Evolutionary conservation across 2,888 invertebrate genomes (phyloP).

Genomic region (Hoplodrina ambigua): DNA sequence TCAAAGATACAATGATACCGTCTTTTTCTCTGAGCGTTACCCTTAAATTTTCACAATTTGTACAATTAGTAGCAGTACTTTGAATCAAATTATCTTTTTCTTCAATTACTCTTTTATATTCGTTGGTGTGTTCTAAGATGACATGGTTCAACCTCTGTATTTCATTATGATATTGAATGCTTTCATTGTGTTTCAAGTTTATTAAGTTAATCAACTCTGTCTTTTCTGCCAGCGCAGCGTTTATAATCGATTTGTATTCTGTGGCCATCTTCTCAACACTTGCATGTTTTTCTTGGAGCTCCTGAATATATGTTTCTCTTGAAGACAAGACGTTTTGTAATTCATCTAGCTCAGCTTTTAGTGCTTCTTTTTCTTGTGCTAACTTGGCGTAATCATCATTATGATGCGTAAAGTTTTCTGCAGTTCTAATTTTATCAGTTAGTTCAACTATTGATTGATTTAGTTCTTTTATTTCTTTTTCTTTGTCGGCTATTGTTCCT

Average conservation of each 20-base stretch:
- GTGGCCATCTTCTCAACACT: conserved; percentile 72
- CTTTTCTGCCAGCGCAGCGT: conserved; percentile 88
- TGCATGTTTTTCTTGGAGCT: conserved; percentile 70
- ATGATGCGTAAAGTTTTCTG: conserved; percentile 72
- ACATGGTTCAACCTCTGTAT: conserved; percentile 94
- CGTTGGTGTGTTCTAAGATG: conserved; percentile 87
- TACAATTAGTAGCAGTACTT: conserved; percentile 69
- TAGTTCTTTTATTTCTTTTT: conserved; percentile 83
- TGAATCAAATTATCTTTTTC: conserved; percentile 76
- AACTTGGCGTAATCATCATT: conserved; percentile 78
- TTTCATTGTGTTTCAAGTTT: conserved; percentile 96
- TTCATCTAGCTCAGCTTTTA: conserved; percentile 73
- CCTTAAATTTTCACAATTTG: conserved; percentile 77
- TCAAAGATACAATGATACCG: conserved; percentile 78
- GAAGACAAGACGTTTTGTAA: conserved; percentile 66
- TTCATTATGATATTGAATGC: conserved; percentile 95
- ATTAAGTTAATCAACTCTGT: conserved; percentile 93
- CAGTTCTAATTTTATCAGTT: conserved; percentile 76
- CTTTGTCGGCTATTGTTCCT: conserved; percentile 72
- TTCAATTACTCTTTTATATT: conserved; percentile 78
- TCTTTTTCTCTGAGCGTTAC: conserved; percentile 82
- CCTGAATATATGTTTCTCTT: conserved; percentile 73
- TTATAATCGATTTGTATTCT: conserved; percentile 77
- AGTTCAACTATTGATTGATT: conserved; percentile 79
- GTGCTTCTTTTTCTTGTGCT: conserved; percentile 74